Evolutionary conservation across 1,140 invertebrate genomes (phyloP).

Genomic region (Holotrichia oblita): DNA sequence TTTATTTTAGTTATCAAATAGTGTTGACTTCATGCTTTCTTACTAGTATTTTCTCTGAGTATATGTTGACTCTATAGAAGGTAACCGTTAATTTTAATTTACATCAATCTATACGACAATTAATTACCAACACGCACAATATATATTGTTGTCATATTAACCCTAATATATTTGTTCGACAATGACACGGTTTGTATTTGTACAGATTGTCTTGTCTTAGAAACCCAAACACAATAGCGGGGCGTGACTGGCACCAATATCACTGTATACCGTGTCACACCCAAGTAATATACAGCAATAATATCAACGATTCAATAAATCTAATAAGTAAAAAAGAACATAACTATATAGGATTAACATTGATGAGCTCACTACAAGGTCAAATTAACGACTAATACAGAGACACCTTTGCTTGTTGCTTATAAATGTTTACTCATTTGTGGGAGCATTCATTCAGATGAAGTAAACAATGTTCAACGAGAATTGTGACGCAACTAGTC

Average conservation of each 20-base stretch:
- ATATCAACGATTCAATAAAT: not conserved
- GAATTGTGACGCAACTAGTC: not conserved
- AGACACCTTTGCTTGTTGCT: not conserved
- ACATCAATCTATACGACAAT: no score
- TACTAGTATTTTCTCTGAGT: no score
- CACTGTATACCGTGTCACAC: not conserved
- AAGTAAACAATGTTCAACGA: not conserved
- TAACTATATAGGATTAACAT: not conserved
- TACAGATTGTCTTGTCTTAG: slow-evolving; percentile 1
- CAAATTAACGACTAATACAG: not conserved
- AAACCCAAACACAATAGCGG: not conserved
- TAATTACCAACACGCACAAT: no score
- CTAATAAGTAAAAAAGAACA: not conserved
- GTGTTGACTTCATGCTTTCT: no score
- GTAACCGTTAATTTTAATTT: no score
- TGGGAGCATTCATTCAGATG: not conserved
- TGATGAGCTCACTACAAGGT: not conserved
- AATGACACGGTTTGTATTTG: not conserved
- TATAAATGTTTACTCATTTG: not conserved
- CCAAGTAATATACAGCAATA: not conserved
- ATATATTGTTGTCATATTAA: no score
- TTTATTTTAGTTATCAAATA: no score
- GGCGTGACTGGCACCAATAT: not conserved
- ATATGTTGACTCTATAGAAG: no score
- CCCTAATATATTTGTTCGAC: not conserved